A percentile compares a stretch with the other conserved stretches of the same genome.
phyloP scores from a whole-genome alignment of 1,140 invertebrate species.

The Trichonephila clavipes region DNA sequence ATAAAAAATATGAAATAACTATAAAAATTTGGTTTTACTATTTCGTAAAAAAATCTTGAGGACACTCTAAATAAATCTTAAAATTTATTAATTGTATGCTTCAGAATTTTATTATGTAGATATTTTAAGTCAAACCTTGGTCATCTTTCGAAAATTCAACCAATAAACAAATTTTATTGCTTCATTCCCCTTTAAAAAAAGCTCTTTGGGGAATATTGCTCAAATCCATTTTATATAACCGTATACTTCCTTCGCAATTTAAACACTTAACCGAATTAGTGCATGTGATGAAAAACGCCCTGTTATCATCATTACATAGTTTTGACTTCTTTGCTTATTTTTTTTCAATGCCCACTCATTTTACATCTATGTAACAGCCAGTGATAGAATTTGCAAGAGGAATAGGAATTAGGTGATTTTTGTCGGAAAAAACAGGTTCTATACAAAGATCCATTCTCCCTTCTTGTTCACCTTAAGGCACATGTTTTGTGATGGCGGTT shows the following conservation, averaged over 20 bases:
- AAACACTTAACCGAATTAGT: neutral
- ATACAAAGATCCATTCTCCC: constrained; percentile 29
- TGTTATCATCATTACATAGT: constrained; percentile 47
- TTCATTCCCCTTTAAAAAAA: neutral
- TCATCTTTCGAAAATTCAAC: too few species aligned
- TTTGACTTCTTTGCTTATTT: neutral
- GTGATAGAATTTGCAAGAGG: constrained; percentile 39
- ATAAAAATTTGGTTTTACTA: too few species aligned
- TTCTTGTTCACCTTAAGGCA: neutral
- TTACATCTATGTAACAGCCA: neutral
- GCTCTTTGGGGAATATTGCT: neutral
- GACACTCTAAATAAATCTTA: too few species aligned
- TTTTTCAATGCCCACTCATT: neutral
- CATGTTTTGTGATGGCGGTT: constrained; percentile 51
- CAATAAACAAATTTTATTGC: neutral
- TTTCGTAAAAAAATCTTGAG: too few species aligned
- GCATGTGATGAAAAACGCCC: constrained; percentile 38
- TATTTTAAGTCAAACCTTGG: too few species aligned
- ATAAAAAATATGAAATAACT: too few species aligned
- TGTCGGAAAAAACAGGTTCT: constrained; percentile 52
- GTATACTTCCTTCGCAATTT: neutral
- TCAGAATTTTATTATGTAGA: too few species aligned
- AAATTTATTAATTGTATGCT: too few species aligned
- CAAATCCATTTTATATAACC: too few species aligned
- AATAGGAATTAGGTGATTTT: constrained; percentile 45